These are phyloP conservation scores for Acanthococcus lagerstroemiae DNA, from an alignment of 2,888 invertebrate species.

Conservation along the genomic window DNA sequence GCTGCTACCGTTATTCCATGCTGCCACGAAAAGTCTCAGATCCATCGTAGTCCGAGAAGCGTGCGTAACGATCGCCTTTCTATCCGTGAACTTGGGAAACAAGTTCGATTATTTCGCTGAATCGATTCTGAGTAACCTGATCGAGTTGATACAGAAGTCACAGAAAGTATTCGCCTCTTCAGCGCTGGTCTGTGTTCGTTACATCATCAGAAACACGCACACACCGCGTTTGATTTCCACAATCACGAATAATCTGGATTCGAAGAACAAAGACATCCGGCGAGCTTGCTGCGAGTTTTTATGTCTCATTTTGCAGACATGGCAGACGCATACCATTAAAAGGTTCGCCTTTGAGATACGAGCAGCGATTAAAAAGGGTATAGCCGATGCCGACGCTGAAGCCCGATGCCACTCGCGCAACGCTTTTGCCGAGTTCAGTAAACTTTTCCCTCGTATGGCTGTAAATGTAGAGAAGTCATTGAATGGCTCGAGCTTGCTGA, in stretches of 20 bases:
- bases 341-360: conserved; percentile 64
- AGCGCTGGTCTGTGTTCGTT: conserved; percentile 72
- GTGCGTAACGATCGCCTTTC: conserved; percentile 85
- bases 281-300: conserved; percentile 69
- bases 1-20: conserved; percentile 69
- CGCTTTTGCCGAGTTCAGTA: conserved; percentile 74
- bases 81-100: conserved; percentile 63
- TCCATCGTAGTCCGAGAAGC: conserved; percentile 94
- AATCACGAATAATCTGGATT: conserved; percentile 61
- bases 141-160: conserved; percentile 86
- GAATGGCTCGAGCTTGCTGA: conserved; percentile 50
- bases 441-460: conserved; percentile 83
- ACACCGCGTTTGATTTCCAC: conserved; percentile 69
- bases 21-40: conserved; percentile 73
- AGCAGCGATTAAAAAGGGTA: conserved; percentile 75
- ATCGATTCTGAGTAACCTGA: conserved; percentile 67
- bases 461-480: conserved; percentile 71
- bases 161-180: conserved; percentile 92
- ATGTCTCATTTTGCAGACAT: conserved; percentile 69
- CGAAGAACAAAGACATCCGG: conserved; percentile 88
- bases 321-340: conserved; percentile 76
- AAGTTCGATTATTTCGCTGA: conserved; percentile 81
- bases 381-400: conserved; percentile 86
- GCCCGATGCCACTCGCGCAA: conserved; percentile 72
- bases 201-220: conserved; percentile 76